Evolutionary conservation across 2,113 vertebrate species (phyloP), one percentile per base, ranked within the genome.

Genomic region (Emydocephalus ijimae): DNA sequence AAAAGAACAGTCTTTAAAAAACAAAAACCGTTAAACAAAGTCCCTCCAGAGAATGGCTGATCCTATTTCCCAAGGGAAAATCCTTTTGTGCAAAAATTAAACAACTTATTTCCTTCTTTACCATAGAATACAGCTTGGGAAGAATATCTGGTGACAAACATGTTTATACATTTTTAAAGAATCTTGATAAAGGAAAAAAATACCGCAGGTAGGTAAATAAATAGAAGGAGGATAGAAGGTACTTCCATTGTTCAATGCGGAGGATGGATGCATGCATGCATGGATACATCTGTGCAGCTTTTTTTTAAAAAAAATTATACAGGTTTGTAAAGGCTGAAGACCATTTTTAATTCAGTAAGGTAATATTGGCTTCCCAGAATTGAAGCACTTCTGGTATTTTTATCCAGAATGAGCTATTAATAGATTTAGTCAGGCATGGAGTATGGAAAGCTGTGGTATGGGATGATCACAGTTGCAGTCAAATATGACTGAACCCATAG

Each of bases 21-120:
- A 39, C 61, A 91, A 89, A 89, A 52, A 52, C 8, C 20, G 69
- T 54, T 29, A 29, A 85, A 43, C 21, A 29, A 18, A 29, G 81
- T n/a, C 88, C 56, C 50, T 11, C 15, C 21, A 50, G 90, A 91
- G 69, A 89, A 89, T 43, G 34, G 69, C 74, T 43, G 85, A 61
- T 50, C 29, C 89, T 29, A 57, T 74, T 93, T 91, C 92, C 69
- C 93, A 57, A 56, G 69, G 74, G 90, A 87, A 91, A 91, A 87
- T 21, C 89, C 56, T 11, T 86, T 61, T 57, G 18, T 61, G 74
- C 69, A 89, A 57, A 85, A 89, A 20, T 5, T 89, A 50, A 21
- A 29, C 56, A 26, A 45, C 2, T 34, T 26, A 29, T 57, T 85
- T 90, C 29, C 18, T 92, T 14, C 29, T 88, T 69, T 26, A 90